Evolutionary conservation across 2,113 vertebrate genomes (phyloP), one percentile per base, ranked within the genome.

Genomic region (Acanthisitta chloris): DNA sequence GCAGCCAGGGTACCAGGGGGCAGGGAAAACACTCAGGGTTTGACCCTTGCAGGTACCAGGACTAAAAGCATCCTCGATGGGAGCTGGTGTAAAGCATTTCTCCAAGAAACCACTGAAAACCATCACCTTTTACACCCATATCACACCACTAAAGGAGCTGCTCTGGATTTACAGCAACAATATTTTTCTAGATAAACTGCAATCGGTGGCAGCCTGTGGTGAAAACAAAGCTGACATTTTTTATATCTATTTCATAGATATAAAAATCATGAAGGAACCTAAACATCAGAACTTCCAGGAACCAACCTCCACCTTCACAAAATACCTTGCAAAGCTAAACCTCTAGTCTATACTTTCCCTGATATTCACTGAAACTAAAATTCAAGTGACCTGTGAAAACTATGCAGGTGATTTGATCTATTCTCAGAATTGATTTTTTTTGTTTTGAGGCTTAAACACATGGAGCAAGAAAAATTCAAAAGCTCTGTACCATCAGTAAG

Each of bases 181-280:
- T 16, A 26, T 66, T 85, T 61, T 54, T 46, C 23, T 26, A 80
- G 26, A 43, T 34, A 36, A 62, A 67, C 21, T 3, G 1, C 76
- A 62, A 16, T 18, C 0, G 0, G 10, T 17, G 10, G n/a, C 65
- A 67, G 31, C 11, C 19, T 10, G 26, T 36, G 17, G 16, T 49
- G 18, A 79, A 91, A 88, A 55, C 28, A 85, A 84, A 57, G 20
- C 25, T 42, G 25, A 1, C 42, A 7, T 13, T 43, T 54, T 70
- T 83, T 40, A 26, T 17, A 38, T 54, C 17, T n/a, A 8, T 5
- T 74, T 28, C 36, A 9, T 17, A 61, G 28, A 13, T 45, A 29
- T 43, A 23, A 15, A 45, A 14, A 49, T 5, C 20, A 43, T 52
- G 28, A 79, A 48, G 14, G 19, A 90, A 76, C 3, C 21, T 48